Percentiles rank a stretch among this genome's conserved stretches.
Conservation (phyloP, 2,888 invertebrate species). For the Melikaiella ostensackeni region DNA sequence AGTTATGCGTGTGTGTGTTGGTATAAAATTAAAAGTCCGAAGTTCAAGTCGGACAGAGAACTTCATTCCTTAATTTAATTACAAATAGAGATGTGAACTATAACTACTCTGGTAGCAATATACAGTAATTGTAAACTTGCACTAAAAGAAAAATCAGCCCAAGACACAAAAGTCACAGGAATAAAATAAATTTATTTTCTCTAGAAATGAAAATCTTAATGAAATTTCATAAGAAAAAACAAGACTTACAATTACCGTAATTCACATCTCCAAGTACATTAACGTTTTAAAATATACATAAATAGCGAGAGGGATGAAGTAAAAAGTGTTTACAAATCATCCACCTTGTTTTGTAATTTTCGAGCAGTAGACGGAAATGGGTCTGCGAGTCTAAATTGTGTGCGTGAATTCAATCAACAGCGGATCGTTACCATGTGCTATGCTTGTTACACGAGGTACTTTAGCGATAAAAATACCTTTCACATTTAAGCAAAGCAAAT, state of each 20-base stretch:
- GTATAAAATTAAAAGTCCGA: background rate
- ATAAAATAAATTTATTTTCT: background rate
- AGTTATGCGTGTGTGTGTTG: background rate
- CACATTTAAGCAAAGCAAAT: background rate
- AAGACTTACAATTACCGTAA: background rate
- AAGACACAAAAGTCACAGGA: background rate
- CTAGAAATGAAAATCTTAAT: background rate
- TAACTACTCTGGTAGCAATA: background rate
- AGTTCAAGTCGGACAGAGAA: background rate
- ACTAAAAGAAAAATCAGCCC: background rate
- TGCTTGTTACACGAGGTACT: slow-evolving; percentile 39
- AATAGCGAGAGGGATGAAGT: background rate
- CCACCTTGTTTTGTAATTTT: background rate
- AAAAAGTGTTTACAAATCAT: background rate
- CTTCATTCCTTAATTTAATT: background rate
- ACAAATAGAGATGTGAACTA: slow-evolving; percentile 2
- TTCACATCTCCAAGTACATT: background rate
- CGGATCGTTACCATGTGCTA: slow-evolving; percentile 46
- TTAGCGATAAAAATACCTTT: background rate
- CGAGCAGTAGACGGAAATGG: background rate
- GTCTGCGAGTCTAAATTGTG: slow-evolving; percentile 5
- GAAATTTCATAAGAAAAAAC: background rate
- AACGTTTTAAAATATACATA: background rate
- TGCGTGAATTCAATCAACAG: slow-evolving; percentile 42
- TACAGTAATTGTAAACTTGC: background rate